phyloP scores from a whole-genome alignment of 2,888 invertebrate species.

The Drosophila kokeensis region DNA sequence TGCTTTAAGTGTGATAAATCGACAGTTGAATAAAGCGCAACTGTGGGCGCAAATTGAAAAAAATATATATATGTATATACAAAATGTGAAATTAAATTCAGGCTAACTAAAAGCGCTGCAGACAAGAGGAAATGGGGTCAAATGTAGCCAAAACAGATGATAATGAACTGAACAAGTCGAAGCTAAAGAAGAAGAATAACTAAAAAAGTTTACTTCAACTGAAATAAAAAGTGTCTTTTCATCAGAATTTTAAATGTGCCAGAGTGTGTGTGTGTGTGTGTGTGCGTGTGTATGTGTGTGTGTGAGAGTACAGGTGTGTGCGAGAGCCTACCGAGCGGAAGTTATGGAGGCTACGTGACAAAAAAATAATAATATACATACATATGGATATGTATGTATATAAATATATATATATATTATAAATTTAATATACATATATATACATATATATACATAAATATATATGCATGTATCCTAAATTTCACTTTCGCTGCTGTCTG shows the following conservation, averaged over 20 bases:
- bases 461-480: constrained; percentile 24
- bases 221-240: constrained; percentile 78
- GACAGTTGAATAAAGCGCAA: constrained; percentile 71
- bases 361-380: constrained; percentile 46
- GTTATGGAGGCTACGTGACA: constrained; percentile 74
- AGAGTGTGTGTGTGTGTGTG: constrained; percentile 41
- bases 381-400: constrained; percentile 15
- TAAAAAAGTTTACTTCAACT: constrained; percentile 40
- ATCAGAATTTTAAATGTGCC: constrained; percentile 75
- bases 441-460: constrained; percentile 23
- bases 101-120: constrained; percentile 5
- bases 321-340: constrained; percentile 69
- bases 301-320: constrained; percentile 67
- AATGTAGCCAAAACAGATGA: constrained; percentile 17
- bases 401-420: constrained; percentile 17
- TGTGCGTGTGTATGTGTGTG: constrained; percentile 34
- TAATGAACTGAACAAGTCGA: not conserved
- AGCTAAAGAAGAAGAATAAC: constrained; percentile 8
- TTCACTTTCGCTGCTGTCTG: constrained; percentile 62
- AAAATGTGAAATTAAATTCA: constrained; percentile 24
- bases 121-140: constrained; percentile 3
- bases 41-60: constrained; percentile 38
- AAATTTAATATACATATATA: constrained; percentile 21
- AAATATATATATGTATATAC: not conserved
- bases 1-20: constrained; percentile 77